Evolutionary conservation across 2,888 invertebrate species (phyloP), one percentile per base, ranked within the genome.

Genomic region (Stramonita haemastoma): DNA sequence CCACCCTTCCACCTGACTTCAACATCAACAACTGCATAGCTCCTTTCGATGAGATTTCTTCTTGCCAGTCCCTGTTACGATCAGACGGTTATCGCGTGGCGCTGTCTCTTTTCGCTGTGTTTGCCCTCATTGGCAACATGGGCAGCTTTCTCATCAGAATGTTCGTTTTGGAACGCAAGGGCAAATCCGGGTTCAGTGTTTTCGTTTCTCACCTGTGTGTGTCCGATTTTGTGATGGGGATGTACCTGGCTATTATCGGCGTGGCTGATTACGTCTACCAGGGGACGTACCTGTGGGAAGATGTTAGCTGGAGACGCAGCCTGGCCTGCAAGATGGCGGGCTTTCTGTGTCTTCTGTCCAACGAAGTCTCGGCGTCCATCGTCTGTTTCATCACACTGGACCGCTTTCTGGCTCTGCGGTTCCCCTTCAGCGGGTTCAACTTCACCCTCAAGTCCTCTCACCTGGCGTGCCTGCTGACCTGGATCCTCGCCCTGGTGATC

Each of bases 301-400:
- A 93, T 29, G 84, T 87, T 32, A 19, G 90, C 8, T 94, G 94
- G 94, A 90, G 92, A 70, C 88, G 89, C 77, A 92, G 93, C 32
- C 32, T 34, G 6, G 86, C 87, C 22, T 94, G 94, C 87, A 88
- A 91, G 36, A 6, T 93, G 87, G 92, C 93, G 2, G 94, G 94
- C 22, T 90, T 92, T 32, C 73, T 93, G 32, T 90, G 93, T 1
- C 91, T 92, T 4, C 36, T 93, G 46, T 97, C 97, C 90, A 97
- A 97, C 90, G 97, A 97, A 94, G 97, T 97, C 5, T 97, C 85
- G 22, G 60, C 85, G 0, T 56, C 22, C 60, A 57, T 85, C 60
- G 85, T 85, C n/a, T 85, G 85, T n/a, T 56, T 85, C 34, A 56
- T 85, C 85, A 85, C 85, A 5, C 26, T 85, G 29, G 85, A 85